Percentiles rank a stretch among this genome's conserved stretches.
Conservation (phyloP, 2,797 vertebrate genomes). For the Remorina albescens region DNA sequence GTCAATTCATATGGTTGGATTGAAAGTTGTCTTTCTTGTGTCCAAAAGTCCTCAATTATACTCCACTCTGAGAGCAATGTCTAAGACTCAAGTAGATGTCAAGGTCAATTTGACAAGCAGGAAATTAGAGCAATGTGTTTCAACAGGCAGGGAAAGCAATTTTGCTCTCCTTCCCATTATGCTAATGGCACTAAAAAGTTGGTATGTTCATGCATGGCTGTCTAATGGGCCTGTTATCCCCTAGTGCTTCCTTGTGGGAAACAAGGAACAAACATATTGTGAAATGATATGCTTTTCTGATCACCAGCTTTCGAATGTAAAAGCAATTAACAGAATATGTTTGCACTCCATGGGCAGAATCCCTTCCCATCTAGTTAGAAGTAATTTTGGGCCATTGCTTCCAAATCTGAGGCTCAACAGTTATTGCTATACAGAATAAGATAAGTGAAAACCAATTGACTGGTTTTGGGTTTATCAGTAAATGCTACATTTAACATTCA, state of each 20-base stretch:
- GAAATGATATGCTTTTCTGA: slow-evolving; percentile 68
- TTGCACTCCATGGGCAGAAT: slow-evolving; percentile 57
- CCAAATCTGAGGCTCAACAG: slow-evolving; percentile 25
- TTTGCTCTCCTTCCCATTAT: slow-evolving; percentile 62
- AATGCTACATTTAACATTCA: slow-evolving; percentile 9
- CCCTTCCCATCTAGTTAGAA: slow-evolving; percentile 61
- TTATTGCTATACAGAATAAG: slow-evolving; percentile 6
- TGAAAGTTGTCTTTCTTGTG: slow-evolving; percentile 36
- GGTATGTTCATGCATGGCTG: slow-evolving; percentile 62
- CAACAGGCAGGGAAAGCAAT: slow-evolving; percentile 50
- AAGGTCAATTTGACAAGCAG: slow-evolving; percentile 52
- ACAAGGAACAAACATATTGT: slow-evolving; percentile 49
- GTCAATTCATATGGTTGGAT: slow-evolving; percentile 25
- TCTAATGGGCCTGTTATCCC: slow-evolving; percentile 66
- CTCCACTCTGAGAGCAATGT: slow-evolving; percentile 25
- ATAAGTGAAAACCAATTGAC: slow-evolving; percentile 26
- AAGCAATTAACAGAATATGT: slow-evolving; percentile 77
- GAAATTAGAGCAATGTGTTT: slow-evolving; percentile 58
- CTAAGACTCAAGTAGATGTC: slow-evolving; percentile 50
- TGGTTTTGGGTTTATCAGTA: neutral
- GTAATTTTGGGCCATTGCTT: slow-evolving; percentile 45
- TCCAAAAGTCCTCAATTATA: slow-evolving; percentile 18
- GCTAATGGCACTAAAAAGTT: slow-evolving; percentile 64
- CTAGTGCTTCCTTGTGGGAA: slow-evolving; percentile 44
- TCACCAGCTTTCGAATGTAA: slow-evolving; percentile 70